These are phyloP conservation scores for Hippocampus abdominalis DNA, from an alignment of 2,113 vertebrate genomes.

Conservation along the genomic window DNA sequence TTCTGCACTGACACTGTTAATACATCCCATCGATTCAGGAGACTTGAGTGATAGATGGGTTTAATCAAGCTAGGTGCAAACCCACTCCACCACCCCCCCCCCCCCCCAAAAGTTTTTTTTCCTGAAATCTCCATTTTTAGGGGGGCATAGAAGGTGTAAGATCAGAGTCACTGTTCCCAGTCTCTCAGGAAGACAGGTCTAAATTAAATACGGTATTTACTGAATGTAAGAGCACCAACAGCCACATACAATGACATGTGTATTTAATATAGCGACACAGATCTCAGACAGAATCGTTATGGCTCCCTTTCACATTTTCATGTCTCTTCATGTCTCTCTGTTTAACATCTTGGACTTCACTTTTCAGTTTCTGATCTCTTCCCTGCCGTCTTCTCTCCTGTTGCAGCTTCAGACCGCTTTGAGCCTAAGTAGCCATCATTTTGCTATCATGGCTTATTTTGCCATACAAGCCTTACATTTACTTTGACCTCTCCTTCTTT, in stretches of 20 bases:
- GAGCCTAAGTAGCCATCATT: conserved; percentile 40
- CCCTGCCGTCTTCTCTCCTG: conserved; percentile 22
- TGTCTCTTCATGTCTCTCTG: conserved; percentile 35
- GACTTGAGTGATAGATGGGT: conserved; percentile 71
- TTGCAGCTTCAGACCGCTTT: conserved; percentile 34
- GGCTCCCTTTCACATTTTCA: conserved; percentile 22
- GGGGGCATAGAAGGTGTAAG: conserved; percentile 51
- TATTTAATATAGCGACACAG: not conserved
- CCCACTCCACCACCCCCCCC: conserved; percentile 28
- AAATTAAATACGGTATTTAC: not conserved
- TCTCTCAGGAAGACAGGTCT: conserved; percentile 28
- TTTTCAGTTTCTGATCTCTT: conserved; percentile 15
- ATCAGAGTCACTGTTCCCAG: conserved; percentile 43
- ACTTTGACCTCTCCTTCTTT: conserved; percentile 41
- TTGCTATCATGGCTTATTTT: conserved; percentile 44
- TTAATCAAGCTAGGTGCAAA: conserved; percentile 76
- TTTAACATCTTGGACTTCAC: conserved; percentile 17
- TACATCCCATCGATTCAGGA: conserved; percentile 71
- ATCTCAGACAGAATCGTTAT: conserved; percentile 17
- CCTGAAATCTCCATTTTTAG: conserved; percentile 71
- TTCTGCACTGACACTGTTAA: conserved; percentile 61
- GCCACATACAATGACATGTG: not conserved
- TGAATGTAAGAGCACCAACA: not conserved
- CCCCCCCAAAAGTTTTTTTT: conserved; percentile 73
- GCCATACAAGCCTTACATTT: conserved; percentile 50